Conservation (phyloP, 1,140 invertebrate species). For the Pseudomyrmex gracilis region DNA sequence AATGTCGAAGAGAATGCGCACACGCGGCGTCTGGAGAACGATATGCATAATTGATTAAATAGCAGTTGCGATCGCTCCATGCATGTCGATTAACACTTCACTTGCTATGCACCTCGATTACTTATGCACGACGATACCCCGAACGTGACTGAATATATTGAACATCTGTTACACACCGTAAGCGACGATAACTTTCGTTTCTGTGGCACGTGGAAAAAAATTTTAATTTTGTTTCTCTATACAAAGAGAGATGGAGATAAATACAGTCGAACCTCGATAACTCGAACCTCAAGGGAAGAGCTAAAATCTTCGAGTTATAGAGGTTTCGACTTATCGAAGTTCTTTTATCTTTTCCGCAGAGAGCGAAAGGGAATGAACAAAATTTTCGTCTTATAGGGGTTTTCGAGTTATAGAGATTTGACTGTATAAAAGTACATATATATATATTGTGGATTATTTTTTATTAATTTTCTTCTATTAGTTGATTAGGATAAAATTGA, state of each 20-base stretch:
- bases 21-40: background rate
- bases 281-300: too few relatives aligned
- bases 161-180: slow-evolving; percentile 20
- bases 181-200: background rate
- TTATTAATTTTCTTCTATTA: too few relatives aligned
- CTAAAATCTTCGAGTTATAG: too few relatives aligned
- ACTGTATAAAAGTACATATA: too few relatives aligned
- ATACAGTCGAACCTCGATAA: too few relatives aligned
- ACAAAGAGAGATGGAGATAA: background rate
- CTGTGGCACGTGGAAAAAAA: background rate
- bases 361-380: too few relatives aligned
- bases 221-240: background rate
- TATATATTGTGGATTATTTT: too few relatives aligned
- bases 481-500: too few relatives aligned
- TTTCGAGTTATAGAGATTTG: too few relatives aligned
- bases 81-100: slow-evolving; percentile 25
- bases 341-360: too few relatives aligned
- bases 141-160: slow-evolving; percentile 1
- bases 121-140: slow-evolving; percentile 8
- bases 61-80: background rate
- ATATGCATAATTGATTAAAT: slow-evolving; percentile 52
- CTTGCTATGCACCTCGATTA: background rate
- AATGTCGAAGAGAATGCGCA: background rate
- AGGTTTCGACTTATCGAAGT: too few relatives aligned
- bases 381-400: too few relatives aligned